Conservation (phyloP, 2,888 invertebrate genomes). For the Xylocampa areola region DNA sequence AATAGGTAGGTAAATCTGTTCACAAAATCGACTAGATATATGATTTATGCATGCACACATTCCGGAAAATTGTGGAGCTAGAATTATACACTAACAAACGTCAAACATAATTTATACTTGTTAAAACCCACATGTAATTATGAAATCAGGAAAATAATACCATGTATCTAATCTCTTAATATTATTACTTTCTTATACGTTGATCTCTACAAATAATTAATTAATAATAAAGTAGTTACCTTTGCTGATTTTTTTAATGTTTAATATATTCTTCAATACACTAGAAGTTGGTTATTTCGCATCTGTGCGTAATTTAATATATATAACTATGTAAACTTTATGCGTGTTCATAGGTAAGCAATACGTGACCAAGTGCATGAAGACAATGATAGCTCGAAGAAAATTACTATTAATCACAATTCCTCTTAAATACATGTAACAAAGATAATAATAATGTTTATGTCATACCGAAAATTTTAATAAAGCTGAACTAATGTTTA, state of each 20-base stretch:
- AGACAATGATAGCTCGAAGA: slow-evolving; percentile 33
- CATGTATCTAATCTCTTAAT: slow-evolving; percentile 4
- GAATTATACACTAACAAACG: slow-evolving; percentile 7
- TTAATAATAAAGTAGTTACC: too few relatives aligned
- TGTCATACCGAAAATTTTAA: slow-evolving; percentile 11
- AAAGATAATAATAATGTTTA: slow-evolving; percentile 15
- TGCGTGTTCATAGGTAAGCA: slow-evolving; percentile 11
- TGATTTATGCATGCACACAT: background rate
- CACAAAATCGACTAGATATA: background rate
- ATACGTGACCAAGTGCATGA: slow-evolving; percentile 65
- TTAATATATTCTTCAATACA: too few relatives aligned
- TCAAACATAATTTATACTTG: background rate
- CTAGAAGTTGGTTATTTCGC: too few relatives aligned
- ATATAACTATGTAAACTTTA: too few relatives aligned
- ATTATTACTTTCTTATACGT: too few relatives aligned
- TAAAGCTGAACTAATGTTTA: background rate
- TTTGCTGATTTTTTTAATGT: too few relatives aligned
- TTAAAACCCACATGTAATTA: slow-evolving; percentile 33
- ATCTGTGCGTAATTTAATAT: too few relatives aligned
- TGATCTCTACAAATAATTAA: too few relatives aligned
- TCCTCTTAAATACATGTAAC: slow-evolving; percentile 29
- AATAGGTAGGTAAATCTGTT: background rate
- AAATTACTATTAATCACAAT: slow-evolving; percentile 40
- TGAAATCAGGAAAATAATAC: slow-evolving; percentile 22
- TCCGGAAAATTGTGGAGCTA: slow-evolving; percentile 18